Evolutionary conservation across 2,797 vertebrate species (phyloP), one percentile per base, ranked within the genome.

Genomic region (Sitta carolinensis): DNA sequence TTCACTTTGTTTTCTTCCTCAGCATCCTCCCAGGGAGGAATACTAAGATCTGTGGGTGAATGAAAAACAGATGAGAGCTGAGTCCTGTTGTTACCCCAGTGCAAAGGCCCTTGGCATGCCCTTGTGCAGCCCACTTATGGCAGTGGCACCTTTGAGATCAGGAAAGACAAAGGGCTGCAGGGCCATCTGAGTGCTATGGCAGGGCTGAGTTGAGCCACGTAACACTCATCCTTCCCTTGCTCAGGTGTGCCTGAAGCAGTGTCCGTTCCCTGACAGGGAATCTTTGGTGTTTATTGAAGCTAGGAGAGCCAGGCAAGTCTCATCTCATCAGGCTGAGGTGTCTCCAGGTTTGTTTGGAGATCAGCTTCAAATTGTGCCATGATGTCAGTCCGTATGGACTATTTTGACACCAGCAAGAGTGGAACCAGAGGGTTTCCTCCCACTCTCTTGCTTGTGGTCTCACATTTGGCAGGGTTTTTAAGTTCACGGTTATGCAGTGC

Each of bases 201-300:
- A 68, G 34, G 22, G 42, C 64, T 59, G n/a, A 82, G 40, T 6
- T 82, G 27, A 82, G 36, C n/a, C 36, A 69, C 3, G 1, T 21
- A 51, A 64, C 5, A 7, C 10, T 36, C 34, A 34, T 58, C 30
- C 4, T 78, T 11, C 27, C 22, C 16, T 72, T 64, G 14, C 47
- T 81, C 34, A 59, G 3, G 5, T 27, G 69, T 68, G 23, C 57
- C 52, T 85, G 54, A 62, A 50, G n/a, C 32, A 62, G 40, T 51
- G 52, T 19, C 18, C 0, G 0, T 34, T 74, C 36, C 26, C 27
- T 38, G 25, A 16, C 16, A 48, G n/a, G 38, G 34, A 84, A 50
- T 23, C 21, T 84, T 73, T 2, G 1, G 23, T 8, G 18, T 58
- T 89, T 34, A 42, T 4, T 32, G 58, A 72, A 61, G 34, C 38